Evolutionary conservation across 1,140 invertebrate genomes (phyloP), one percentile per base, ranked within the genome.

Genomic region (Druon quercuslanigerum): DNA sequence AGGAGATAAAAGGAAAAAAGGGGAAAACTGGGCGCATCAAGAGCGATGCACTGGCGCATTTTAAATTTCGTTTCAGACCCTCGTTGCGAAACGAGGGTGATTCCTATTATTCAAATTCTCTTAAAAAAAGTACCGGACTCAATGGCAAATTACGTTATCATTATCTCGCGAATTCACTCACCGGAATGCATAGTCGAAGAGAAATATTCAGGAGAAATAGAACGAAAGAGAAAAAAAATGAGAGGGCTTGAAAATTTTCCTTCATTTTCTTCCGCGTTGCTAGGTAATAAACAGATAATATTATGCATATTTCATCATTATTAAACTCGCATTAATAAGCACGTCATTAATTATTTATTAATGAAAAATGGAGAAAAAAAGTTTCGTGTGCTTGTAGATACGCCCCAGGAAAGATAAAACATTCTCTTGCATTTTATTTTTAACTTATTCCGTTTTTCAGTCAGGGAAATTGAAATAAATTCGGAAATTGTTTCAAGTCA

Each of bases 81-180:
- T 66, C 25, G 25, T 20, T 40, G 25, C 60, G 33, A 66, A 66
- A 66, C 19, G 57, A 66, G 57, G 60, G 25, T 66, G 60, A 66
- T 66, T 25, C 60, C 60, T 66, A 66, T 66, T 66, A 66, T 66
- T 66, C 60, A 66, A 66, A 66, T 66, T 66, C 60, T 66, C 60
- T 66, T 40, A 66, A 66, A 46, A 66, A 66, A 40, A 40, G 60
- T 40, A 66, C 60, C 60, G 60, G 60, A 66, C 60, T 66, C 60
- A 66, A 66, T 66, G 60, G 60, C 60, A 66, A 66, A 66, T 66
- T 66, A 66, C 60, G 60, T 66, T 66, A 66, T 66, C 60, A 66
- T 66, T 66, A 66, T 66, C 60, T 66, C 25, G 60, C 14, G 60
- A 66, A 66, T 66, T 66, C 60, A 66, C 60, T 66, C 60, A 66